Conservation (phyloP, 2,797 vertebrate species). For the Falco berigora region DNA sequence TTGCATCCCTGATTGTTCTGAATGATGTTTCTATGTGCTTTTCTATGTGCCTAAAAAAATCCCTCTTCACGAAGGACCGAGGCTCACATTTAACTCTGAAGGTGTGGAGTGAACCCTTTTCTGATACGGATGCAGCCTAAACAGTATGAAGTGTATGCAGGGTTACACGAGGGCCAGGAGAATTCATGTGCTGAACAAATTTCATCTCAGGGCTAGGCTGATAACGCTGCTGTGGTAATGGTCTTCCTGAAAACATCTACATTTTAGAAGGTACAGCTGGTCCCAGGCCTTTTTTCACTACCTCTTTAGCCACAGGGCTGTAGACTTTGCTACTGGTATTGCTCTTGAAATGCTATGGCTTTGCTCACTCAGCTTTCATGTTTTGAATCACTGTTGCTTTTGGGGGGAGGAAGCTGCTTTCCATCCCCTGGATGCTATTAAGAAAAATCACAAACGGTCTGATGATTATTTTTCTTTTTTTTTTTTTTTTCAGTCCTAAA, state of each 20-base stretch:
- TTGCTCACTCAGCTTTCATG: neutral
- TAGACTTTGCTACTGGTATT: neutral
- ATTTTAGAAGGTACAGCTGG: neutral
- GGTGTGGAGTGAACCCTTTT: neutral
- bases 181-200: neutral
- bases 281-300: neutral
- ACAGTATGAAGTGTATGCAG: neutral
- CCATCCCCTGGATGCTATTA: neutral
- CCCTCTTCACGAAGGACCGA: neutral
- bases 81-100: neutral
- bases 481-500: neutral
- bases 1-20: neutral
- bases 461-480: neutral
- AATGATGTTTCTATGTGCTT: neutral
- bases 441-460: neutral
- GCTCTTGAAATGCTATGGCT: neutral
- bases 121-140: neutral
- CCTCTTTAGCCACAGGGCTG: neutral
- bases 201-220: neutral
- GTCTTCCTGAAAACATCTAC: neutral
- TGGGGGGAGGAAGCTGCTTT: neutral
- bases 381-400: neutral
- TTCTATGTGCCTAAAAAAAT: neutral
- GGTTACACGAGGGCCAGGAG: neutral
- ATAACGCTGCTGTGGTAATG: neutral